phyloP scores from a whole-genome alignment of 2,888 invertebrate genomes.

The Cheilosia urbana region DNA sequence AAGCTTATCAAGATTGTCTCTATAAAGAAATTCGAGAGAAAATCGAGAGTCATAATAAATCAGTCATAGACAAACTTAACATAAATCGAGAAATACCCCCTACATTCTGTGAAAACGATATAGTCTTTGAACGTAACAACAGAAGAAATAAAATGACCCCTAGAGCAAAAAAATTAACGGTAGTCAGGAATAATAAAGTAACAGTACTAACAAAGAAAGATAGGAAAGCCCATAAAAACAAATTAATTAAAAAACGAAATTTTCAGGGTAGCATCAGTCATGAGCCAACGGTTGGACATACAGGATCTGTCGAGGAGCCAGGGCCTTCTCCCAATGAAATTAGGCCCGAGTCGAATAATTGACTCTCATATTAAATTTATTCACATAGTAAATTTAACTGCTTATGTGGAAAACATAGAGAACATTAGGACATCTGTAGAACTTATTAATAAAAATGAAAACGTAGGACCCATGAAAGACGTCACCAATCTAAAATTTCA shows the following conservation, averaged over 20 bases:
- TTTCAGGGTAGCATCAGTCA: not conserved
- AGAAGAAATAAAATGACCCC: slow-evolving; percentile 15
- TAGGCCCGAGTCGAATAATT: slow-evolving; percentile 22
- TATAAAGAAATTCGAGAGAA: slow-evolving; percentile 15
- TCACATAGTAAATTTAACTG: slow-evolving; percentile 37
- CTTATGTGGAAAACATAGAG: slow-evolving; percentile 23
- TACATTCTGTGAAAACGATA: not conserved
- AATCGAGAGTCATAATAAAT: not conserved
- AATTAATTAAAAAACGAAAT: slow-evolving; percentile 1
- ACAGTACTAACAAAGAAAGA: slow-evolving; percentile 5
- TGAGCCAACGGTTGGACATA: slow-evolving; percentile 2
- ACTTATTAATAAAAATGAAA: not conserved
- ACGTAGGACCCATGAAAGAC: not conserved
- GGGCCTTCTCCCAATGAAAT: slow-evolving; percentile 2
- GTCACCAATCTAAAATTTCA: slow-evolving; percentile 13
- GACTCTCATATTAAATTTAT: slow-evolving; percentile 9
- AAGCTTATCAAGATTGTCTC: slow-evolving; percentile 1
- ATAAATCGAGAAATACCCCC: not conserved
- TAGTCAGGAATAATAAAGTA: slow-evolving; percentile 8
- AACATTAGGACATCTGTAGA: slow-evolving; percentile 15
- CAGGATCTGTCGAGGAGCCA: slow-evolving; percentile 11
- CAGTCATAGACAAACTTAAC: slow-evolving; percentile 9
- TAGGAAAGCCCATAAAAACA: slow-evolving; percentile 12
- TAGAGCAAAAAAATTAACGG: not conserved
- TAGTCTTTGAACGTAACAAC: not conserved